Percentiles rank a stretch among this genome's conserved stretches.
phyloP scores from a whole-genome alignment of 2,113 vertebrate species.

The human region GRCh38 chr5:56246501-56247000 shows the following conservation, averaged over 20 bases:
- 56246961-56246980: not conserved
- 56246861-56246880: not conserved
- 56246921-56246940: not conserved
- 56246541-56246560: not conserved
- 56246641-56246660: not conserved
- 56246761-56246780: not conserved
- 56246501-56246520: not conserved
- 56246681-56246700: too few species aligned
- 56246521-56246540: not conserved
- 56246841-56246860: not conserved
- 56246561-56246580: not conserved
- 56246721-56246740: not conserved
- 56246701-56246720: not conserved
- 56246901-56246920: not conserved
- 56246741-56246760: not conserved
- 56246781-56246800: not conserved
- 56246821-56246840: not conserved
- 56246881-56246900: not conserved
- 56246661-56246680: not conserved
- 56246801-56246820: not conserved
- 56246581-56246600: too few species aligned
- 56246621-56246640: not conserved
- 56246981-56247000: not conserved
- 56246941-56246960: not conserved
- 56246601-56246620: not conserved